A percentile compares a stretch with the other conserved stretches of the same genome.
These are phyloP conservation scores for Emmelina monodactyla DNA, from an alignment of 2,888 invertebrate species.

Conservation along the genomic window DNA sequence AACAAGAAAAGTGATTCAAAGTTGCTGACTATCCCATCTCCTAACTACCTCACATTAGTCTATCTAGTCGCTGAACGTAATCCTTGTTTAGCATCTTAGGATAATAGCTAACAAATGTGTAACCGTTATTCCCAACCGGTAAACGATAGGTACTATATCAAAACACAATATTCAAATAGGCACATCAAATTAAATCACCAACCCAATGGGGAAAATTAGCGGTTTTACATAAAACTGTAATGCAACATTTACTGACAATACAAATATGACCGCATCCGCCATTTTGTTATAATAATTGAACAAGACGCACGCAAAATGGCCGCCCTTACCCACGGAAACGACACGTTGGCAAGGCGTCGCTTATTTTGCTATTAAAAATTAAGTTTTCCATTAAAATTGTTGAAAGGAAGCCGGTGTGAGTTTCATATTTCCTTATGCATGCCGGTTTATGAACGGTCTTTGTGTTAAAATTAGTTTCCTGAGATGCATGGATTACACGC, in stretches of 20 bases:
- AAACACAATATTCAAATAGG: too few relatives aligned
- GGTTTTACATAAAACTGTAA: slow-evolving; percentile 34
- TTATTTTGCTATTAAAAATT: neutral
- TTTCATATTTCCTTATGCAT: neutral
- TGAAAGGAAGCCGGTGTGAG: neutral
- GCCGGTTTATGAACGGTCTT: neutral
- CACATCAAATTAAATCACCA: too few relatives aligned
- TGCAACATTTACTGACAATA: slow-evolving; percentile 25
- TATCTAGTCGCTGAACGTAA: too few relatives aligned
- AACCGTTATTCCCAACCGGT: too few relatives aligned
- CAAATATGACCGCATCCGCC: slow-evolving; percentile 35
- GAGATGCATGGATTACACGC: slow-evolving; percentile 30
- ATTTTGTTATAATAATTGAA: slow-evolving; percentile 52
- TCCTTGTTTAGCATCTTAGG: too few relatives aligned
- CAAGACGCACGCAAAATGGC: slow-evolving; percentile 51
- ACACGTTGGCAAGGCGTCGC: slow-evolving; percentile 14
- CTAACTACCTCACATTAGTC: too few relatives aligned
- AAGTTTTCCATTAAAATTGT: neutral
- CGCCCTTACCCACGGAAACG: slow-evolving; percentile 18
- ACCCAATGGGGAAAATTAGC: slow-evolving; percentile 39
- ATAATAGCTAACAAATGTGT: too few relatives aligned
- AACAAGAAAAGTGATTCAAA: too few relatives aligned
- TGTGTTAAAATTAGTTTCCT: slow-evolving; percentile 4
- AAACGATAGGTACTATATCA: too few relatives aligned
- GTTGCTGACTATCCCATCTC: too few relatives aligned